phyloP scores from a whole-genome alignment of 1,140 invertebrate species.

The Lasioglossum baleicum region DNA sequence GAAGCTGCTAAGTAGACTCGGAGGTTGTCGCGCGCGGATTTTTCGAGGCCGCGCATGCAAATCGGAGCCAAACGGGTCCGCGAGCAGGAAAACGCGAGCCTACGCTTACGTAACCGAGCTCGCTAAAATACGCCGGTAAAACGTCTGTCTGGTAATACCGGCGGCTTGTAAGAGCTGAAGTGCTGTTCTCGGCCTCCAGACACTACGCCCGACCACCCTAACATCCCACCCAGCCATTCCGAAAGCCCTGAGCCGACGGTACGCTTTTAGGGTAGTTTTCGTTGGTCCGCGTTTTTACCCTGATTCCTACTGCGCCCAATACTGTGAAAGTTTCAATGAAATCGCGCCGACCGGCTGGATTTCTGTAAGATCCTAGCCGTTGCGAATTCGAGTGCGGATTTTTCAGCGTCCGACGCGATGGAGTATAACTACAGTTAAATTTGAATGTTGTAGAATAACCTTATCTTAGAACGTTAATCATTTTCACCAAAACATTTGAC shows the following conservation, averaged over 20 bases:
- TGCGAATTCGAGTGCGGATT: background rate
- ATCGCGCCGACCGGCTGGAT: constrained; percentile 1
- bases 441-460: no score
- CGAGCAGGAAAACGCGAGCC: constrained; percentile 54
- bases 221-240: background rate
- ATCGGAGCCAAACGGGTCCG: constrained; percentile 38
- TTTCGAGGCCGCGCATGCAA: constrained; percentile 33
- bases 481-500: no score
- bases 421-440: no score
- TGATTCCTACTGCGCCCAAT: background rate
- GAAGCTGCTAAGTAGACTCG: constrained; percentile 46
- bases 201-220: background rate
- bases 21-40: constrained; percentile 38
- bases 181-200: constrained; percentile 19
- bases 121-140: constrained; percentile 33
- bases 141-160: constrained; percentile 38
- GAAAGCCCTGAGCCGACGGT: background rate
- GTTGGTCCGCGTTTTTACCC: constrained; percentile 4
- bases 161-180: constrained; percentile 2
- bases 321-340: background rate
- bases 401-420: background rate
- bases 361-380: background rate
- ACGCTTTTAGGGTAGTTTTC: constrained; percentile 21
- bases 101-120: constrained; percentile 56
- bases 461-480: no score